phyloP scores from a whole-genome alignment of 2,113 vertebrate species.

The Nycticorax nycticorax region DNA sequence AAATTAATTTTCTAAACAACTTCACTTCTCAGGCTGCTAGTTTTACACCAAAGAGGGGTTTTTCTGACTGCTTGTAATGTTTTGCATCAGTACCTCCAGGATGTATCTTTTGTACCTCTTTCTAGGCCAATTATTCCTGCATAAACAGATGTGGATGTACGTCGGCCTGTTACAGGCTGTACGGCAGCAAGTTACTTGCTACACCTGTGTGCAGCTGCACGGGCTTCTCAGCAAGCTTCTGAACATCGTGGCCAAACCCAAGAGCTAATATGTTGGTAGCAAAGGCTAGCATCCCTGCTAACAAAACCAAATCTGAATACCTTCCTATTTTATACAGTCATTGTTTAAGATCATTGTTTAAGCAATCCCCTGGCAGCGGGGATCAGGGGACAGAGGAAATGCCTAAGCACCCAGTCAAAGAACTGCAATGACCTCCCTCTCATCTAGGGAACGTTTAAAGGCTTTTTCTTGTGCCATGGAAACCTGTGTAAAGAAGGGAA shows the following conservation, averaged over 20 bases:
- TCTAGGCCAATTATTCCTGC: not conserved
- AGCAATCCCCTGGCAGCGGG: not conserved
- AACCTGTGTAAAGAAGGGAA: not conserved
- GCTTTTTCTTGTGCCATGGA: not conserved
- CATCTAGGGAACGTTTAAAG: not conserved
- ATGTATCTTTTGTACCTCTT: not conserved
- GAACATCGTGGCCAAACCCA: not conserved
- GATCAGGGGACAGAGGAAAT: not conserved
- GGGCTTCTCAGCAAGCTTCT: not conserved
- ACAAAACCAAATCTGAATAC: not conserved
- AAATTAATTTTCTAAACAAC: not conserved
- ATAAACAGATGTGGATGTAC: not conserved
- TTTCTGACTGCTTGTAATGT: not conserved
- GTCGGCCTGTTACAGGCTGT: not conserved
- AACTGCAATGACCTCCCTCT: not conserved
- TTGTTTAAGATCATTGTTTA: not conserved
- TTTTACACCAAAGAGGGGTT: not conserved
- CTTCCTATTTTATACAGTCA: not conserved
- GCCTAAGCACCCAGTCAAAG: not conserved
- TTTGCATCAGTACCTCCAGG: not conserved
- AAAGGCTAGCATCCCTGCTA: not conserved
- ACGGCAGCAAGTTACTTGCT: not conserved
- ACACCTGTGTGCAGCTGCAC: not conserved
- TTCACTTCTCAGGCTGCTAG: not conserved
- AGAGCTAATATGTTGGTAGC: not conserved